Evolutionary conservation across 2,113 vertebrate species (phyloP), one percentile per base, ranked within the genome.

Genomic region (Pithys albifrons): DNA sequence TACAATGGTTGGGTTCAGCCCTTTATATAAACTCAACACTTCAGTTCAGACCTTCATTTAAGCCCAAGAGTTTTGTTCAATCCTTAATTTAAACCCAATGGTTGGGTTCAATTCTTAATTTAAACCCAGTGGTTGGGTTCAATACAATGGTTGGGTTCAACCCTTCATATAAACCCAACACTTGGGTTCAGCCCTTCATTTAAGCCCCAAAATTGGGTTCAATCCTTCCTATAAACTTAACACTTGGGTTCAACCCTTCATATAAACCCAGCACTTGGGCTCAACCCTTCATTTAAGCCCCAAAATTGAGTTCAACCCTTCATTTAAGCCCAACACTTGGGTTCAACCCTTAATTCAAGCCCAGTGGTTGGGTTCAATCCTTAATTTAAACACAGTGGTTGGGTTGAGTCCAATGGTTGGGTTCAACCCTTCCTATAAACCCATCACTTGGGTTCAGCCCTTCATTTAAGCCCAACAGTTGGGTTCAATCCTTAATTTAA

Each of bases 191-290:
- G 8, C 1, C 7, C 19, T 79, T 8, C 4, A 10, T 54, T 3
- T 28, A 28, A 80, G 9, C 18, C 27, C 8, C 41, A 12, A 4
- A 5, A 19, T 20, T 64, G 61, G 10, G 27, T 37, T 37, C 27
- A 85, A 1, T 0, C 0, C 4, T 57, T 67, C 1, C 5, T 7
- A 3, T 25, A 19, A 79, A 11, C 19, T 31, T 31, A 41, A 6
- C 2, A 0, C 9, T 19, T n/a, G 37, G 7, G 69, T 27, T 19
- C 18, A 58, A 41, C n/a, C n/a, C n/a, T n/a, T n/a, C n/a, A n/a
- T n/a, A n/a, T n/a, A n/a, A n/a, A n/a, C n/a, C n/a, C n/a, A n/a
- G n/a, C n/a, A n/a, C 1, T 52, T 27, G 24, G 49, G 25, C 14
- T 51, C 25, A 54, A 18, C 20, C 45, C 45, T 45, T 45, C 16